These are phyloP conservation scores for Gymnobelideus leadbeateri DNA, from an alignment of 2,113 vertebrate genomes.

Conservation along the genomic window DNA sequence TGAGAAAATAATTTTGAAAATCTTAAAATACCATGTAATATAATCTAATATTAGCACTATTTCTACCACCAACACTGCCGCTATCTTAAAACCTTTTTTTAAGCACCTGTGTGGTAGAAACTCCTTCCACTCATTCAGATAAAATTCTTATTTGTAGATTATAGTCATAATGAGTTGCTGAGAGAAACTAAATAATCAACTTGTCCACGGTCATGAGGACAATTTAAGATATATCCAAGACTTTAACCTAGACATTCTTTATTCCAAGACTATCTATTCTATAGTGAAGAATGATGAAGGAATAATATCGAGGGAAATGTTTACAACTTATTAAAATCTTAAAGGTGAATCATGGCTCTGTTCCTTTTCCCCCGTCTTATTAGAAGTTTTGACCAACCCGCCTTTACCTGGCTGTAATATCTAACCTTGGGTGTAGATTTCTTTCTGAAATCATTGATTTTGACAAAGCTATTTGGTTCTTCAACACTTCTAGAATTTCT, in stretches of 20 bases:
- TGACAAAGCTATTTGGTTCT: background rate
- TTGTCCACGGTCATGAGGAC: background rate
- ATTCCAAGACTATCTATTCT: background rate
- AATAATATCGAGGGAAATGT: background rate
- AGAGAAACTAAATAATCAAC: background rate
- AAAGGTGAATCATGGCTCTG: background rate
- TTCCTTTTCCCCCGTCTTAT: background rate
- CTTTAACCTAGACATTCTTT: background rate
- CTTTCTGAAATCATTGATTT: background rate
- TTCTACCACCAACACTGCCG: background rate
- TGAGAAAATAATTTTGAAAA: background rate
- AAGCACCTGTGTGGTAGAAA: background rate
- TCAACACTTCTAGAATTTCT: background rate
- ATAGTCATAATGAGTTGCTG: background rate
- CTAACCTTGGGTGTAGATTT: background rate
- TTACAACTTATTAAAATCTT: background rate
- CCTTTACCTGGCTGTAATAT: background rate
- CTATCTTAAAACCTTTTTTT: background rate
- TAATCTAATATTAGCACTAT: background rate
- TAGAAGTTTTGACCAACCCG: background rate
- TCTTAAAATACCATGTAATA: background rate
- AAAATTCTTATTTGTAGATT: background rate
- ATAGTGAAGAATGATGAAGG: no score
- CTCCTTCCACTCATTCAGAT: background rate
- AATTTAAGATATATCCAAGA: background rate